A percentile compares a stretch with the other conserved stretches of the same genome.
Conservation (phyloP, 2,113 vertebrate genomes). For the Syngnathoides biaculeatus region DNA sequence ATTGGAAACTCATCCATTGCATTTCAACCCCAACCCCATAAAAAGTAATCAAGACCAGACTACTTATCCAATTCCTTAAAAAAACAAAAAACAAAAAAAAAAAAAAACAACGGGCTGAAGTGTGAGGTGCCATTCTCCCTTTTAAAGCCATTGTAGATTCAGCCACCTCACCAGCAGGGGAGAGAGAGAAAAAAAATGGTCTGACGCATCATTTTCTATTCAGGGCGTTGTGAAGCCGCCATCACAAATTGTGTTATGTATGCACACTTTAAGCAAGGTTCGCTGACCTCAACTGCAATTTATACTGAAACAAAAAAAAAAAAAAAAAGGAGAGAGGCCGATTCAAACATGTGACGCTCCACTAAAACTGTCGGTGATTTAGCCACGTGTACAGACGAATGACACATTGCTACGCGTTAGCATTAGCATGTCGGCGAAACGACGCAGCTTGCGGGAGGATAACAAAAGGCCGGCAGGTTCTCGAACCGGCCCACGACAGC, state of each 20-base stretch:
- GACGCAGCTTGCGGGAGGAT: neutral
- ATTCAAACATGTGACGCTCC: neutral
- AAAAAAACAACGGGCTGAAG: neutral
- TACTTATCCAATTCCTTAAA: neutral
- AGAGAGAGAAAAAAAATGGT: neutral
- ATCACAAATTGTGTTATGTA: neutral
- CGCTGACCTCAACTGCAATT: neutral
- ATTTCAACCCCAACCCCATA: too few species aligned
- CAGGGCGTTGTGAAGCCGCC: slow-evolving; percentile 30
- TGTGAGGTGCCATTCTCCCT: neutral
- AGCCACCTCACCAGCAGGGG: neutral
- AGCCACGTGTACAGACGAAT: slow-evolving; percentile 66
- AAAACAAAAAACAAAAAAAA: too few species aligned
- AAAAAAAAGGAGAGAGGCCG: too few species aligned
- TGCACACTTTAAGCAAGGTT: too few species aligned
- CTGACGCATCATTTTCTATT: slow-evolving; percentile 10
- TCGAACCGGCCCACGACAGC: neutral
- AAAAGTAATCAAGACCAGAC: too few species aligned
- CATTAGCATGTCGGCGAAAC: neutral
- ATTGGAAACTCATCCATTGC: too few species aligned
- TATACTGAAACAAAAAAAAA: neutral
- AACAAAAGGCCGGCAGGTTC: slow-evolving; percentile 29
- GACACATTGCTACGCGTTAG: slow-evolving; percentile 51
- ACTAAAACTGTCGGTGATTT: slow-evolving; percentile 17
- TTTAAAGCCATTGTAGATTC: neutral